A percentile compares a stretch with the other conserved stretches of the same genome.
phyloP scores from a whole-genome alignment of 2,888 invertebrate genomes.

The Kryphioiulus occultus region DNA sequence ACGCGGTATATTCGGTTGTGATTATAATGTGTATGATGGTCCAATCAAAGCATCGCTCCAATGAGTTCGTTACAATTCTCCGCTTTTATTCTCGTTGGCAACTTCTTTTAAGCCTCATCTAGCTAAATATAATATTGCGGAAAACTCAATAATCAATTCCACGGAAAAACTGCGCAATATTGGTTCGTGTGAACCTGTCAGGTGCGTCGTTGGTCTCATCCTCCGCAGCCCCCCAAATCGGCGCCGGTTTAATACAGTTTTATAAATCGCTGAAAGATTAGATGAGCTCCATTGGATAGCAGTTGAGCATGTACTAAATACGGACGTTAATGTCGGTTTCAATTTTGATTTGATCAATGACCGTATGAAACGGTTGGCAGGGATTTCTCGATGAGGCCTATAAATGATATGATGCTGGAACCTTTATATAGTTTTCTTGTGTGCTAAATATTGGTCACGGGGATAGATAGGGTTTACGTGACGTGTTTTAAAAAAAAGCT shows the following conservation, averaged over 20 bases:
- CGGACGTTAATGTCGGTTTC: not conserved
- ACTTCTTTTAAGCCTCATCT: not conserved
- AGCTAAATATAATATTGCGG: conserved; percentile 23
- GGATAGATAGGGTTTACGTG: too few species aligned
- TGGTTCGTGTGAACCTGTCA: conserved; percentile 41
- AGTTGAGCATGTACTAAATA: conserved; percentile 14
- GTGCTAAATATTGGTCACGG: too few species aligned
- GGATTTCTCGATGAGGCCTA: not conserved
- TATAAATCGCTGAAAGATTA: conserved; percentile 40
- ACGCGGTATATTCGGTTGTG: too few species aligned
- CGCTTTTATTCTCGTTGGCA: not conserved
- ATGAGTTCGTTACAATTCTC: not conserved
- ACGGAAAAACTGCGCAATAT: conserved; percentile 9
- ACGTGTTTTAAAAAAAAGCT: too few species aligned
- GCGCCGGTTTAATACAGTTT: not conserved
- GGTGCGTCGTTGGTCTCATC: not conserved
- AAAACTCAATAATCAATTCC: conserved; percentile 43
- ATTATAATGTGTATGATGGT: not conserved
- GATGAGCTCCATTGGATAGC: conserved; percentile 37
- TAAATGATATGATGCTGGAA: not conserved
- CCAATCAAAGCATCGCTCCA: not conserved
- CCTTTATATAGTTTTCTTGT: too few species aligned
- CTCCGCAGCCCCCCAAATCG: not conserved
- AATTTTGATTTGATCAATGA: conserved; percentile 4
- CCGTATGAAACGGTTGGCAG: not conserved